Percentiles rank a stretch among this genome's conserved stretches.
Evolutionary conservation across 2,113 vertebrate genomes (phyloP).

Genomic region (Tupaia tana): DNA sequence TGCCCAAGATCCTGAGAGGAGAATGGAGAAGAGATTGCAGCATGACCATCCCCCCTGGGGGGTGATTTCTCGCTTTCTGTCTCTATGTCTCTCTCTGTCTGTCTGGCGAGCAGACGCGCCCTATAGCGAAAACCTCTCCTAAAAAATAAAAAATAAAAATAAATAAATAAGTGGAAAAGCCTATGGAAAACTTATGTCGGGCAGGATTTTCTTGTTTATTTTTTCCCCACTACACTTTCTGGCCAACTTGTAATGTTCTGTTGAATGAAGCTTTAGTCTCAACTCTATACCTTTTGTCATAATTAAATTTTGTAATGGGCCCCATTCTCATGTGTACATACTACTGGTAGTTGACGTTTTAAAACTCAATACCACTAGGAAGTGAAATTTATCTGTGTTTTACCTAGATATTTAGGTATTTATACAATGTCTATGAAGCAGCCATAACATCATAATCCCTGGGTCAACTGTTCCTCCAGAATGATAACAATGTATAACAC

Average conservation of each 20-base stretch:
- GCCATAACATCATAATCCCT: too few species aligned
- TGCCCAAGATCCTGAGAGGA: too few species aligned
- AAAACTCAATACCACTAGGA: neutral
- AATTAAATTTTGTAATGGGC: conserved; percentile 8
- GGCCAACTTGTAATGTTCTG: neutral
- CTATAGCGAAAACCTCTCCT: too few species aligned
- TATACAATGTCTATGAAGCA: neutral
- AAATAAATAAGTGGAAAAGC: neutral
- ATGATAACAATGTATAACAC: neutral
- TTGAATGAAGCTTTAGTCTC: conserved; percentile 11
- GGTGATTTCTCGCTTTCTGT: too few species aligned
- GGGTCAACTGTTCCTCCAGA: neutral
- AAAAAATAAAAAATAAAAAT: too few species aligned
- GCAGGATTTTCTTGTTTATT: neutral
- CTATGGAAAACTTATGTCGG: neutral
- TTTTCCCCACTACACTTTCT: neutral
- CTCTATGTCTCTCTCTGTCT: too few species aligned
- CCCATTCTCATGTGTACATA: neutral
- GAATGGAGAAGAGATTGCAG: too few species aligned
- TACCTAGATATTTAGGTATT: neutral
- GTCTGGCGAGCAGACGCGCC: too few species aligned
- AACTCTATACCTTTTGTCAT: neutral
- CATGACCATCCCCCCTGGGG: too few species aligned
- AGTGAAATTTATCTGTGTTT: neutral
- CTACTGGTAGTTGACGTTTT: neutral